Percentiles rank a stretch among this genome's conserved stretches.
phyloP scores from a whole-genome alignment of 2,113 vertebrate genomes.

The Zootoca vivipara region DNA sequence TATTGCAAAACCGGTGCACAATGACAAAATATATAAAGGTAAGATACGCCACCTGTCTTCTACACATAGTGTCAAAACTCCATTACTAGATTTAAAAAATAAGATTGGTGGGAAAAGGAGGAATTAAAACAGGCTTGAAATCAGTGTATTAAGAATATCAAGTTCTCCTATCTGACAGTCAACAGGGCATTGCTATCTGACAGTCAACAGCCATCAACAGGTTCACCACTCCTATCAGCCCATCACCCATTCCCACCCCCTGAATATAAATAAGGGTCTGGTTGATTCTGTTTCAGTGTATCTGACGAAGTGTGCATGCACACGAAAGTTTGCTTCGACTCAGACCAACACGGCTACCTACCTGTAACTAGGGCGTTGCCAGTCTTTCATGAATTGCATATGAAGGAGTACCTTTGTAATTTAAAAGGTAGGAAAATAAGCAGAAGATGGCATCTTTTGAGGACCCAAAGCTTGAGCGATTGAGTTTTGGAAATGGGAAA shows the following conservation, averaged over 20 bases:
- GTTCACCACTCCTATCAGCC: too few relatives aligned
- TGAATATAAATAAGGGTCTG: too few relatives aligned
- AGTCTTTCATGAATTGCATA: background rate
- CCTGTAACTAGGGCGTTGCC: too few relatives aligned
- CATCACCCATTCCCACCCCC: too few relatives aligned
- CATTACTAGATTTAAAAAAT: background rate
- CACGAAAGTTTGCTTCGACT: too few relatives aligned
- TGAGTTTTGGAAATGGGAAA: background rate
- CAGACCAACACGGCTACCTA: too few relatives aligned
- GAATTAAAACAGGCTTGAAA: background rate
- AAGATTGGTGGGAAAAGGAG: background rate
- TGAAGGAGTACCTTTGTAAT: background rate
- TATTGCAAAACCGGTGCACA: background rate
- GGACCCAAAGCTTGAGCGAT: background rate
- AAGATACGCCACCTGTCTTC: background rate
- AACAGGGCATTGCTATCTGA: background rate
- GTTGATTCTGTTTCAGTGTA: too few relatives aligned
- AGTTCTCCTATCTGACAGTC: background rate
- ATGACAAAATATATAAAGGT: background rate
- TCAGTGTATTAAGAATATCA: background rate
- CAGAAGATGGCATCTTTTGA: background rate
- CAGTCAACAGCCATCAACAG: too few relatives aligned
- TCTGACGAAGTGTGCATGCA: too few relatives aligned
- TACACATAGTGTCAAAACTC: background rate
- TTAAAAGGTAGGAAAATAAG: too few relatives aligned